phyloP scores from a whole-genome alignment of 2,797 vertebrate genomes.

The Tokudaia muenninki region DNA sequence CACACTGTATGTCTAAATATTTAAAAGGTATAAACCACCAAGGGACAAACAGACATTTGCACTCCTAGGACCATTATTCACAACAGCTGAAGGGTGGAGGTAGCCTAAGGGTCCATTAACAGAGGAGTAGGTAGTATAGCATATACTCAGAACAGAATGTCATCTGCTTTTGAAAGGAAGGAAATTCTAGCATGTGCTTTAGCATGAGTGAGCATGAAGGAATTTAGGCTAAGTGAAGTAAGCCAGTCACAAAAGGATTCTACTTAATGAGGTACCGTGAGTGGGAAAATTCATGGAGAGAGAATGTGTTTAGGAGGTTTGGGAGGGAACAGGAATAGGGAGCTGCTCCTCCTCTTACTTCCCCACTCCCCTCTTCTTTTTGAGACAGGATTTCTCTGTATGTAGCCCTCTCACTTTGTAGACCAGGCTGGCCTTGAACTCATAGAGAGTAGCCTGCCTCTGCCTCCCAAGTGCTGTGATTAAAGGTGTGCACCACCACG shows the following conservation, averaged over 20 bases:
- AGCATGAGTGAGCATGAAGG: not conserved
- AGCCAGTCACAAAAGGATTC: not conserved
- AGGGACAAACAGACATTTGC: not conserved
- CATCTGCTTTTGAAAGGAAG: not conserved
- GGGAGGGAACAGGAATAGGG: not conserved
- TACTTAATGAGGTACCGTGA: not conserved
- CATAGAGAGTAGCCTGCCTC: not conserved
- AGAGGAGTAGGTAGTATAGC: not conserved
- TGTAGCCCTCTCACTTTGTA: not conserved
- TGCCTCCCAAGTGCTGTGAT: not conserved
- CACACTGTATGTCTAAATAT: not conserved
- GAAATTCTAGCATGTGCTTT: not conserved
- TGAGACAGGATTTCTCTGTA: not conserved
- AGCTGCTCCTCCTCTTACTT: not conserved
- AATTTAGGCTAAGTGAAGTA: constrained; percentile 23
- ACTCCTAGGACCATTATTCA: not conserved
- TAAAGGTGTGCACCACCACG: not conserved
- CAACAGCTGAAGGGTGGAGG: not conserved
- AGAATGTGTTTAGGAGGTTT: not conserved
- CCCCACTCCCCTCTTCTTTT: not conserved
- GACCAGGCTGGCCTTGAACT: not conserved
- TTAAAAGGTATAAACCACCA: constrained; percentile 44
- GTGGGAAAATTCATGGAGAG: not conserved
- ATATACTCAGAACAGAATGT: no score
- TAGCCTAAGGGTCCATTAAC: not conserved